These are phyloP conservation scores for Bembecia ichneumoniformis DNA, from an alignment of 2,888 invertebrate species.

Conservation along the genomic window DNA sequence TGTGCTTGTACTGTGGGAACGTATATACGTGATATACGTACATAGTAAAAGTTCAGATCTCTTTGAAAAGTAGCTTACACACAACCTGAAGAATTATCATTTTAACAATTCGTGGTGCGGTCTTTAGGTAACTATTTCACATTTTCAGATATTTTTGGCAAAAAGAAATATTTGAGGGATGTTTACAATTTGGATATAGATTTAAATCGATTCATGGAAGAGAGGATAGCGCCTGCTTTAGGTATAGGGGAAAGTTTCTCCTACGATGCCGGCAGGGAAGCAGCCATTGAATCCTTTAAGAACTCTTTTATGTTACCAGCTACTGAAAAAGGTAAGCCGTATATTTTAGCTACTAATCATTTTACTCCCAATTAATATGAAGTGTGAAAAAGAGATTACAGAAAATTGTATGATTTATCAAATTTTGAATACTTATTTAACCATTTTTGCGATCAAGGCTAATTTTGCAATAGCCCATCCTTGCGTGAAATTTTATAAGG, in stretches of 20 bases:
- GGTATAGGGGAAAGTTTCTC: slow-evolving; percentile 69
- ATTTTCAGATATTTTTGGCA: slow-evolving; percentile 38
- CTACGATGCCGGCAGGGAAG: slow-evolving; percentile 74
- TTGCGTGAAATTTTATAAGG: too few relatives aligned
- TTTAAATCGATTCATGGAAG: slow-evolving; percentile 76
- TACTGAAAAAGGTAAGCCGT: slow-evolving; percentile 68
- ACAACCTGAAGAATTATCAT: too few relatives aligned
- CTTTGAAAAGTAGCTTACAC: neutral
- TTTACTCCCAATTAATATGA: too few relatives aligned
- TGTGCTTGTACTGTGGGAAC: too few relatives aligned
- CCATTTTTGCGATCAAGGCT: too few relatives aligned
- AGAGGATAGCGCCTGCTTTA: slow-evolving; percentile 75
- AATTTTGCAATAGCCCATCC: too few relatives aligned
- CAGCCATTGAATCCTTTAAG: slow-evolving; percentile 68
- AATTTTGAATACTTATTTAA: too few relatives aligned
- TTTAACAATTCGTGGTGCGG: too few relatives aligned
- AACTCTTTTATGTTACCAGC: slow-evolving; percentile 82
- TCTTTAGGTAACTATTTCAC: neutral
- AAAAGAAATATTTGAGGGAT: slow-evolving; percentile 25
- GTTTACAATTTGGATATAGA: slow-evolving; percentile 11
- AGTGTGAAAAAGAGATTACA: too few relatives aligned
- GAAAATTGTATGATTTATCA: too few relatives aligned
- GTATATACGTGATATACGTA: too few relatives aligned
- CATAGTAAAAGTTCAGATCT: neutral
- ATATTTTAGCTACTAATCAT: too few relatives aligned